Conservation (phyloP, 2,113 vertebrate genomes). For the cattle (Bos taurus) region DNA sequence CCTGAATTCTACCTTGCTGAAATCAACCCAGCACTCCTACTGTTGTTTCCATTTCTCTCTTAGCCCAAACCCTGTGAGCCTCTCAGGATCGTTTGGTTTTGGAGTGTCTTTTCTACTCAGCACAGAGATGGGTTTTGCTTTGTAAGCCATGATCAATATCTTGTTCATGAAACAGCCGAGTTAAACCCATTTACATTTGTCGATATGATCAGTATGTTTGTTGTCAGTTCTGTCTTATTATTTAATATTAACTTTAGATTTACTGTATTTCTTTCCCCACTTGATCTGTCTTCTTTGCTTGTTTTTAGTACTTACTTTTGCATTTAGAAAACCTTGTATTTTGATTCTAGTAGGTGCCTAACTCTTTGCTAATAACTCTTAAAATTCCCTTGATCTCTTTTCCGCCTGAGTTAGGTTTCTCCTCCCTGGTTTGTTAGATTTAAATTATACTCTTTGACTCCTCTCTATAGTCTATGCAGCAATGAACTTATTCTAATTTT, state of each 20-base stretch:
- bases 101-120: neutral
- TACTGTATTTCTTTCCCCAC: neutral
- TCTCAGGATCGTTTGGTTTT: neutral
- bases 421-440: neutral
- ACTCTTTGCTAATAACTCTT: neutral
- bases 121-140: neutral
- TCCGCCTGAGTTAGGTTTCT: neutral
- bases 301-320: neutral
- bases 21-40: neutral
- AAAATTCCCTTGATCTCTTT: neutral
- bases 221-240: neutral
- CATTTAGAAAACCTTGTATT: neutral
- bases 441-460: neutral
- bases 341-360: neutral
- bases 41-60: neutral
- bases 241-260: neutral
- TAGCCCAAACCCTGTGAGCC: neutral
- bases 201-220: neutral
- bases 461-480: neutral
- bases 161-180: neutral
- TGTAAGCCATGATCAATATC: neutral
- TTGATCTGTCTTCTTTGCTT: neutral
- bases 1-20: neutral
- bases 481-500: neutral
- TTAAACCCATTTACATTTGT: neutral